Evolutionary conservation across 2,113 vertebrate species (phyloP).

Genomic region (Cyphomyrus plagiostoma): DNA sequence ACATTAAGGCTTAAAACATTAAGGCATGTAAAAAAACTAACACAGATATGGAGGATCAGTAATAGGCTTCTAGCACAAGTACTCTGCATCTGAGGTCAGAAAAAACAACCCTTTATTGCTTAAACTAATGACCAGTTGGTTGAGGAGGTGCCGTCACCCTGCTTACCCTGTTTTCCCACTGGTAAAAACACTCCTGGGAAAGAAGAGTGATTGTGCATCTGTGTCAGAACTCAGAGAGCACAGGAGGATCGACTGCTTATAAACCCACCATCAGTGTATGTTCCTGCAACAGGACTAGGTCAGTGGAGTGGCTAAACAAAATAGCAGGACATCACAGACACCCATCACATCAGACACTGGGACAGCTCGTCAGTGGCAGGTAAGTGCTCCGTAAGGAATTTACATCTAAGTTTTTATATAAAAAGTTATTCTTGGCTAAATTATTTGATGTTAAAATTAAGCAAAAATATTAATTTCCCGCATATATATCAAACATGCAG

Average conservation of each 20-base stretch:
- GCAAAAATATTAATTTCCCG: not conserved
- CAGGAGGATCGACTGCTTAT: not conserved
- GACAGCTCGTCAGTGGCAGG: not conserved
- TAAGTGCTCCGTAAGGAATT: not conserved
- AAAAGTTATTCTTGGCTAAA: not conserved
- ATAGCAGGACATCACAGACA: not conserved
- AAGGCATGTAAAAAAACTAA: not conserved
- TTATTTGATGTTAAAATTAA: not conserved
- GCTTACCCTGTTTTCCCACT: not conserved
- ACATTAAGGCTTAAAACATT: not conserved
- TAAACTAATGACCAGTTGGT: not conserved
- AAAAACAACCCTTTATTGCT: not conserved
- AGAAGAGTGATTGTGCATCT: not conserved
- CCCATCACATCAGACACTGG: not conserved
- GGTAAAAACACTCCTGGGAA: slow-evolving; percentile 11
- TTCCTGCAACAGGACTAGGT: not conserved
- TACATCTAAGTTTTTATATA: not conserved
- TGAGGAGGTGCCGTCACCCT: not conserved
- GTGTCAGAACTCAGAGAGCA: not conserved
- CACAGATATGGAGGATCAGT: not conserved
- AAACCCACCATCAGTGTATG: not conserved
- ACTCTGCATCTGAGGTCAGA: slow-evolving; percentile 28
- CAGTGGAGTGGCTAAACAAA: not conserved
- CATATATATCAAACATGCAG: not conserved
- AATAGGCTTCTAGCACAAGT: slow-evolving; percentile 18